A percentile compares a stretch with the other conserved stretches of the same genome.
Evolutionary conservation across 1,140 invertebrate genomes (phyloP).

Genomic region (Trichonephila inaurata): DNA sequence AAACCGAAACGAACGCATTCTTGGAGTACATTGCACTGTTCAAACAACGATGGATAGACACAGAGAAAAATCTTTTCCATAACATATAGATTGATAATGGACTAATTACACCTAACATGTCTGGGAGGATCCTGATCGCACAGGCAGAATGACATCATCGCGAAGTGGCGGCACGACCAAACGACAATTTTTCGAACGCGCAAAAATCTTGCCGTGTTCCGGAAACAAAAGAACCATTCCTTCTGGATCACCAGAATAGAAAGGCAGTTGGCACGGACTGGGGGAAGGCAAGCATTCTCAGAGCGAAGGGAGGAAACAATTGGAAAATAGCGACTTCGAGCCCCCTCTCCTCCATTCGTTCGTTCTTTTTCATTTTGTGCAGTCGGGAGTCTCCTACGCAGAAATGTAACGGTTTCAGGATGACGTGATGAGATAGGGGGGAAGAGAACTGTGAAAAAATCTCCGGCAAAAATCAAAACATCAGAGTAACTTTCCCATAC

Average conservation of each 20-base stretch:
- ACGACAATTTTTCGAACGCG: not conserved
- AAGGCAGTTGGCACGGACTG: conserved; percentile 20
- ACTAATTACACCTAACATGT: not conserved
- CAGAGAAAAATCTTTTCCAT: not conserved
- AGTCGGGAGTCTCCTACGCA: conserved; percentile 19
- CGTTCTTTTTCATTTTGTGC: not conserved
- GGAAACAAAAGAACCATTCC: conserved; percentile 43
- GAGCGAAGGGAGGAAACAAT: not conserved
- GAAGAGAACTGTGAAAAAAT: no score
- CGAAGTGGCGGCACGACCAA: not conserved
- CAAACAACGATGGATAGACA: not conserved
- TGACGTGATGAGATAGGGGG: not conserved
- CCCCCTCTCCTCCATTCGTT: not conserved
- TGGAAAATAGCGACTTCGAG: not conserved
- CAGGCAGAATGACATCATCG: not conserved
- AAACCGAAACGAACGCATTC: no score
- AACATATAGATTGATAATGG: not conserved
- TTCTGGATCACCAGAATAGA: conserved; percentile 42
- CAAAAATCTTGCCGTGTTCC: not conserved
- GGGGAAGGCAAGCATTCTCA: not conserved
- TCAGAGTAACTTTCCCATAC: no score
- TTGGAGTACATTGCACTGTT: not conserved
- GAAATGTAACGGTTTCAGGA: not conserved
- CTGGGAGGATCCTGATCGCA: not conserved
- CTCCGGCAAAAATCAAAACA: no score